Percentiles rank a stretch among this genome's conserved stretches.
Evolutionary conservation across 37 sponge, comb jelly and placozoan genomes (phyloP).

Genomic region (Amphimedon queenslandica): DNA sequence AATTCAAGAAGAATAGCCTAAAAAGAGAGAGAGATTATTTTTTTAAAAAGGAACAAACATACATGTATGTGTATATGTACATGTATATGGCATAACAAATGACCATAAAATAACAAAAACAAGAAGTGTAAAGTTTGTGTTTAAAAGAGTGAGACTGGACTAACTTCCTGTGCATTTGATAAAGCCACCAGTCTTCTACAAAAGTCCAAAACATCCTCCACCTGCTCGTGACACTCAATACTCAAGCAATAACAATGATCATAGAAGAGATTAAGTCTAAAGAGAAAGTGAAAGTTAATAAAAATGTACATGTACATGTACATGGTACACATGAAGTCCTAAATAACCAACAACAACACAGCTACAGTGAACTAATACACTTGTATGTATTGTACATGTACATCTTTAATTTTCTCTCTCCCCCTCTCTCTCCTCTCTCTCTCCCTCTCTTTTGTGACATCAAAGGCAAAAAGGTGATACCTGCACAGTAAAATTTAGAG

Average conservation of each 20-base stretch:
- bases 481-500: conserved; percentile 3
- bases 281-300: background rate
- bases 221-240: conserved; percentile 37
- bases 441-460: too few relatives aligned
- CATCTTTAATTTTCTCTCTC: too few relatives aligned
- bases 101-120: too few relatives aligned
- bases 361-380: background rate
- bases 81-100: too few relatives aligned
- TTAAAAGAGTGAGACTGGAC: background rate
- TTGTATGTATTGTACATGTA: background rate
- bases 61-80: background rate
- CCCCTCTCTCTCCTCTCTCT: too few relatives aligned
- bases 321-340: background rate
- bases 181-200: conserved; percentile 21
- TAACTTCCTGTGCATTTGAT: conserved; percentile 9
- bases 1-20: conserved; percentile 55
- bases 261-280: conserved; percentile 62
- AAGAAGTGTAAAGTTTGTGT: background rate
- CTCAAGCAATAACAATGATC: conserved; percentile 54
- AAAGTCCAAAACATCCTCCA: conserved; percentile 42
- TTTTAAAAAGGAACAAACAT: background rate
- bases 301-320: background rate
- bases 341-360: background rate
- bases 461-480: too few relatives aligned
- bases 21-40: background rate